phyloP scores from a whole-genome alignment of 2,888 invertebrate genomes.

The Pasiphila rectangulata region DNA sequence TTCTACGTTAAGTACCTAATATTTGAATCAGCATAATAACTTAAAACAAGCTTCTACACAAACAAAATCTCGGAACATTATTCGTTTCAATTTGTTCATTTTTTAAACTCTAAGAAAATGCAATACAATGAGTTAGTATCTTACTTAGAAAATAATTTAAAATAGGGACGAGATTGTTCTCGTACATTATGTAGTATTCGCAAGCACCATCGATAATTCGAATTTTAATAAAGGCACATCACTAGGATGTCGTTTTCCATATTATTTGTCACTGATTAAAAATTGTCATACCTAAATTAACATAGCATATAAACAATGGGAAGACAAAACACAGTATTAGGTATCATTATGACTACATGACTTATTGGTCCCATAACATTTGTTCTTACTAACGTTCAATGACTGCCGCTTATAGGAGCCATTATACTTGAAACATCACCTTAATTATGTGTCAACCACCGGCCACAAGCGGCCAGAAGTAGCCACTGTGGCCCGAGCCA shows the following conservation, averaged over 20 bases:
- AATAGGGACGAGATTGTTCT: constrained; percentile 16
- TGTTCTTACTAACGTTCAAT: no score
- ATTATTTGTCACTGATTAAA: not conserved
- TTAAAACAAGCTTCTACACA: not conserved
- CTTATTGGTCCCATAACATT: not conserved
- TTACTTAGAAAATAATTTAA: constrained; percentile 12
- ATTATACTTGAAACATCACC: no score
- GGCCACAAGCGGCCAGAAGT: no score
- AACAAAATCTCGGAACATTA: constrained; percentile 15
- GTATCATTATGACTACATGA: not conserved
- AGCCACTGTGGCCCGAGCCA: no score
- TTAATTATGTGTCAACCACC: no score
- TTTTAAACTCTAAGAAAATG: constrained; percentile 28
- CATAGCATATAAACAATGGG: not conserved
- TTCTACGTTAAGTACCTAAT: not conserved
- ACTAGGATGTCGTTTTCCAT: constrained; percentile 17
- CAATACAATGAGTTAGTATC: constrained; percentile 21
- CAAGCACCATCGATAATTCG: constrained; percentile 31
- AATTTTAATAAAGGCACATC: constrained; percentile 23
- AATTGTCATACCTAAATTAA: not conserved
- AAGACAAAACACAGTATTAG: not conserved
- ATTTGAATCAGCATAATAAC: constrained; percentile 4
- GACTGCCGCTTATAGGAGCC: no score
- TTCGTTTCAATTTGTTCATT: constrained; percentile 26
- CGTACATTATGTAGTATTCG: constrained; percentile 20